These are phyloP conservation scores for Amazona guildingii DNA, from an alignment of 2,113 vertebrate genomes.

Conservation along the genomic window DNA sequence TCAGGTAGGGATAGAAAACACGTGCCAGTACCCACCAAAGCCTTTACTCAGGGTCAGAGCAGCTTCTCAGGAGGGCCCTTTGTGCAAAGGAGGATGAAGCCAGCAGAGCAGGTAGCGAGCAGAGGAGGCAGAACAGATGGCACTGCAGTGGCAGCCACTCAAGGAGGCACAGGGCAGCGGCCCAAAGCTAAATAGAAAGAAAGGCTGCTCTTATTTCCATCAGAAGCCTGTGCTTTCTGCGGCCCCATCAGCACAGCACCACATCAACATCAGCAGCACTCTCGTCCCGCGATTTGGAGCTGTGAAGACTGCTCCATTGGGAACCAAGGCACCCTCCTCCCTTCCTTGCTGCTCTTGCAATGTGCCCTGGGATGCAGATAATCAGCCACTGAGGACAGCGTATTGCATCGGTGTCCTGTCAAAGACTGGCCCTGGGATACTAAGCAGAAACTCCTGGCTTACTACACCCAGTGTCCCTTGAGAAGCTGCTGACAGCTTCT, in stretches of 20 bases:
- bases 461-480: rapidly evolving
- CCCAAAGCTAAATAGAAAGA: neutral
- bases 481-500: neutral
- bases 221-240: neutral
- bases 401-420: neutral
- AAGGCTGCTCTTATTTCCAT: neutral
- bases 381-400: rapidly evolving
- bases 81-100: neutral
- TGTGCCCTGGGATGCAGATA: rapidly evolving
- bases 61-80: neutral
- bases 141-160: neutral
- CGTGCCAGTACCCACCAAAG: rapidly evolving
- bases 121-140: neutral
- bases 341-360: neutral
- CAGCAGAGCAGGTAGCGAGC: neutral
- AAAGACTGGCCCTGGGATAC: neutral
- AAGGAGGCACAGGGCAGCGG: neutral
- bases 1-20: rapidly evolving
- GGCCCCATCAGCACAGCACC: neutral
- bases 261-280: neutral
- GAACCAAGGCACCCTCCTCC: neutral
- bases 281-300: neutral
- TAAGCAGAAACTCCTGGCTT: neutral
- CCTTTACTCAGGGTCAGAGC: neutral
- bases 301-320: neutral